Evolutionary conservation across 2,888 invertebrate species (phyloP).

Genomic region (Cynaeus angustus): DNA sequence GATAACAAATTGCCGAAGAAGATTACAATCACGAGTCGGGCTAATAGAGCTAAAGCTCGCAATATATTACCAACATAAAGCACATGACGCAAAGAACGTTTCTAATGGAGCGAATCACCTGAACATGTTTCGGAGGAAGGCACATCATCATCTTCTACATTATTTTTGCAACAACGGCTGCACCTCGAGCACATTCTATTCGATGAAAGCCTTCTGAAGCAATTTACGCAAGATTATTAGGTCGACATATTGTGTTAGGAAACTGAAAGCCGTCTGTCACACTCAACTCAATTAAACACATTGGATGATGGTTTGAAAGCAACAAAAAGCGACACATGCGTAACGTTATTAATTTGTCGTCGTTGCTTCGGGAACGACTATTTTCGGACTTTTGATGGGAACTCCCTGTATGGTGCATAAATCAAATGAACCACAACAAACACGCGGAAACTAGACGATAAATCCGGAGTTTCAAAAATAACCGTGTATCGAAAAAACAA

Average conservation of each 20-base stretch:
- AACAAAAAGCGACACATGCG: slow-evolving; percentile 42
- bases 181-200: slow-evolving; percentile 69
- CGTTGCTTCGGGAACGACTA: slow-evolving; percentile 10
- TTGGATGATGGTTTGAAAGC: slow-evolving; percentile 24
- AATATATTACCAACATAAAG: slow-evolving; percentile 13
- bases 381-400: slow-evolving; percentile 10
- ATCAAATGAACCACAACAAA: slow-evolving; percentile 12
- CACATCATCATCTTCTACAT: slow-evolving; percentile 67
- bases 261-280: slow-evolving; percentile 39
- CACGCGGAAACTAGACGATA: not conserved
- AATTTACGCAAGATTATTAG: slow-evolving; percentile 20
- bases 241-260: slow-evolving; percentile 18
- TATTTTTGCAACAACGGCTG: slow-evolving; percentile 68
- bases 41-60: slow-evolving; percentile 25
- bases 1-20: slow-evolving; percentile 33
- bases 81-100: slow-evolving; percentile 20
- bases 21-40: slow-evolving; percentile 20
- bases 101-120: slow-evolving; percentile 62
- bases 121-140: slow-evolving; percentile 68
- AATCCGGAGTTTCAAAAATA: slow-evolving; percentile 7
- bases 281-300: slow-evolving; percentile 43
- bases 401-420: slow-evolving; percentile 20
- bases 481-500: not conserved
- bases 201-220: slow-evolving; percentile 1
- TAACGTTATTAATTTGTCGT: slow-evolving; percentile 43